Base-by-base conservation (phyloP, 2,888 invertebrate genomes). In the Conchocele bisecta region DNA sequence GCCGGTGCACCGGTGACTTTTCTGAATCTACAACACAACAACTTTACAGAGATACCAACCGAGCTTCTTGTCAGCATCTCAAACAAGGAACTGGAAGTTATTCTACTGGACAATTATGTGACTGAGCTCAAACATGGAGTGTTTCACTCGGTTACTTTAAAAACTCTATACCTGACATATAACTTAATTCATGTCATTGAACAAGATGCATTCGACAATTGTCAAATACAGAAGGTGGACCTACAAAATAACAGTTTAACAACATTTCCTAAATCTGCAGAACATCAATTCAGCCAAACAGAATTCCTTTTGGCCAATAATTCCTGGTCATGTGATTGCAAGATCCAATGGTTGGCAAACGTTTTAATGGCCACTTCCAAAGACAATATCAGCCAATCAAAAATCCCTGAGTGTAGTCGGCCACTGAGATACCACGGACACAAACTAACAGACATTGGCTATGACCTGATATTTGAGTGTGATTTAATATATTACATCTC, bases 311-410 rank as follows among this genome's bases (percentile, higher is more conserved):
- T 74, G 39, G 66, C 59, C 35, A 72, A 79, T 26, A 82, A 82
- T 58, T 76, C 73, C 22, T 84, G 83, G 83, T 31, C 41, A 42
- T 86, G 86, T 75, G 79, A 82, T 72, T 86, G 86, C 67, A 57
- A 61, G 33, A 63, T 79, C 20, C 66, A 81, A 46, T 85, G 86
- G 86, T 53, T 86, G 63, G 70, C 77, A 4, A 57, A 58, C 1
- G 70, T 69, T 57, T 76, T 54, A 17, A 59, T 53, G 29, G 67
- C 28, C 41, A 53, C 15, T n/a, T 46, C n/a, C 29, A n/a, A n/a
- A n/a, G n/a, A n/a, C 44, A 11, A 51, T 35, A 41, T 17, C 24
- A 7, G 35, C 15, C 28, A 58, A 59, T 24, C 41, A 42, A 4
- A 53, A 61, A 5, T n/a, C n/a, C 82, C 84, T 17, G 53, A 60